phyloP scores from a whole-genome alignment of 2,888 invertebrate genomes.

The Tinea semifulvella region DNA sequence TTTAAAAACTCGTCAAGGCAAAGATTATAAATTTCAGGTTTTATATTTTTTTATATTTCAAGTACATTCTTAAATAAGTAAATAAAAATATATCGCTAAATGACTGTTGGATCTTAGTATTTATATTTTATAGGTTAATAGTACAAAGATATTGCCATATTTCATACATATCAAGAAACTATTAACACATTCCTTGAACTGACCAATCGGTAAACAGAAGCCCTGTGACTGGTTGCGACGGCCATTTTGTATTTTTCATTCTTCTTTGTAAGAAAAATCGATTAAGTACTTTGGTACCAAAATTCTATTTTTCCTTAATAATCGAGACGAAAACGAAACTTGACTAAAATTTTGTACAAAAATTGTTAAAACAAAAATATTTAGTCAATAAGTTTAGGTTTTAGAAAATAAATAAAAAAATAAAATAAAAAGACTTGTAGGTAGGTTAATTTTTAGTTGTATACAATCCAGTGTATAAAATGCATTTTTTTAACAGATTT shows the following conservation, averaged over 20 bases:
- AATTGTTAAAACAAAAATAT: not conserved
- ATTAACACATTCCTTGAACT: slow-evolving; percentile 2
- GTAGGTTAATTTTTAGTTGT: slow-evolving; percentile 27
- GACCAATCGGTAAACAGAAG: not conserved
- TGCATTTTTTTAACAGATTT: not conserved
- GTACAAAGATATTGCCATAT: slow-evolving; percentile 1
- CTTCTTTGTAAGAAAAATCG: slow-evolving; percentile 3
- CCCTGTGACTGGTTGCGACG: not conserved
- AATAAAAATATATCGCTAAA: too few relatives aligned
- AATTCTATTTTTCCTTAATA: not conserved
- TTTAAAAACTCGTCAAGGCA: too few relatives aligned
- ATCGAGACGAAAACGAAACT: not conserved
- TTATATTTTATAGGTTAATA: slow-evolving; percentile 1
- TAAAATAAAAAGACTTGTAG: slow-evolving; percentile 52
- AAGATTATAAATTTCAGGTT: too few relatives aligned
- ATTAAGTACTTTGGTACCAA: not conserved
- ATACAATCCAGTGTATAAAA: slow-evolving; percentile 23
- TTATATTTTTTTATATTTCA: too few relatives aligned
- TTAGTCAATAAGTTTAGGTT: slow-evolving; percentile 26
- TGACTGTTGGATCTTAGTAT: not conserved
- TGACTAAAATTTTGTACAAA: not conserved
- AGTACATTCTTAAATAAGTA: too few relatives aligned
- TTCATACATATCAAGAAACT: not conserved
- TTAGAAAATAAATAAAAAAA: slow-evolving; percentile 30
- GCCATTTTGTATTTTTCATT: slow-evolving; percentile 1